Base-by-base conservation (phyloP, 2,797 vertebrate species). In the Ctenosaura bakeri region DNA sequence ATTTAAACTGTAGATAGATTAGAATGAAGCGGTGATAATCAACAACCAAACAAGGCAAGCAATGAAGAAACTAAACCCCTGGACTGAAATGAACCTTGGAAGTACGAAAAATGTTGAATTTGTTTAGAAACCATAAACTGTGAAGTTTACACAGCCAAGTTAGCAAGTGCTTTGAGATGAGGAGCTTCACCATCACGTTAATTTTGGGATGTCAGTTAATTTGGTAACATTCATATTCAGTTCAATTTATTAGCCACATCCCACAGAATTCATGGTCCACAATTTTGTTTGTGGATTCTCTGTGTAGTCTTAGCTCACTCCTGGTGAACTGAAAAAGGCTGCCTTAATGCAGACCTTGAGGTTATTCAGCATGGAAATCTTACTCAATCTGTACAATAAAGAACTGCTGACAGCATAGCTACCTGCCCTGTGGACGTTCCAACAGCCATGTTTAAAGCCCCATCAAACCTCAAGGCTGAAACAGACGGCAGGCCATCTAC, bases 381-480 rank as follows among this genome's bases (percentile, higher is more conserved):
- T 64, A 92, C 32, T 1, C 79, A 80, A 91, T 32, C 91, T 85
- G 4, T 46, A 0, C 0, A 22, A 16, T 16, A 92, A 46, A 3
- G 56, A 24, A 2, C 0, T 66, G n/a, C 6, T 18, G 4, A 64
- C 77, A 54, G 85, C 85, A 92, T 83, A 85, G 29, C 71, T 94
- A 99, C 99, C 98, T 99, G 99, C 85, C 99, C 99, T 10, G 98
- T 99, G 93, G 98, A 98, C 42, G 98, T 99, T 90, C 99, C 99
- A 8, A 99, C 98, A 3, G 98, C 98, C 98, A 99, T 97, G 85
- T 96, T 97, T 93, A 99, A 97, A 88, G 98, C 98, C 29, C 97
- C 97, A 46, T 98, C 98, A 95, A 99, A 99, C 93, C 98, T 98
- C 93, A 99, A 96, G 0, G 98, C 98, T 80, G 97, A 98, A 93